Conservation (phyloP, 2,888 invertebrate genomes). For the Polydrusus cervinus region DNA sequence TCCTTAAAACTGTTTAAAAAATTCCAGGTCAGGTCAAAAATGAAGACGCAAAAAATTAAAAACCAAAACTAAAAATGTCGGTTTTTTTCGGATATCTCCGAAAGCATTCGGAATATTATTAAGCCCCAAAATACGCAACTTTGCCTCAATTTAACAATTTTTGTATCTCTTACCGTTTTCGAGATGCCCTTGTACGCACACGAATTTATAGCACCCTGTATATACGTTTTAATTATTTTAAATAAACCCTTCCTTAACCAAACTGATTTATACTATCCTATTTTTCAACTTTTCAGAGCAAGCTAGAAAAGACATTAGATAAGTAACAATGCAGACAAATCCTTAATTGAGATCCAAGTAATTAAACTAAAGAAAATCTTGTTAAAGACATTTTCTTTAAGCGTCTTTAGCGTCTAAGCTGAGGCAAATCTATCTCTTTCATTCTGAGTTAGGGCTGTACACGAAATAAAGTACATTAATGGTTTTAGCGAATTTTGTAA, state of each 20-base stretch:
- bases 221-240: too few relatives aligned
- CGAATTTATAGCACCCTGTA: too few relatives aligned
- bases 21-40: too few relatives aligned
- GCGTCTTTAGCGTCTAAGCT: slow-evolving; percentile 55
- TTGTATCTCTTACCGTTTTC: too few relatives aligned
- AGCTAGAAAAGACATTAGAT: slow-evolving; percentile 15
- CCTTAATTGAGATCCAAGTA: slow-evolving; percentile 43
- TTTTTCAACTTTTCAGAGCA: neutral
- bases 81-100: too few relatives aligned
- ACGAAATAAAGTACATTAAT: slow-evolving; percentile 63
- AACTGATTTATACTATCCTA: neutral
- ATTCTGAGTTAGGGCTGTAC: slow-evolving; percentile 61
- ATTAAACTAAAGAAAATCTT: slow-evolving; percentile 61
- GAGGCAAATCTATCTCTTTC: slow-evolving; percentile 64
- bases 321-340: slow-evolving; percentile 19
- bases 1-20: too few relatives aligned
- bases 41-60: too few relatives aligned
- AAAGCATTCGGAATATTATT: too few relatives aligned
- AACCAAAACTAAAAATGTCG: too few relatives aligned
- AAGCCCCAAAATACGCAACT: too few relatives aligned
- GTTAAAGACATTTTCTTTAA: slow-evolving; percentile 61
- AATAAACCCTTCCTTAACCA: neutral
- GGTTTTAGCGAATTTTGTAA: slow-evolving; percentile 61
- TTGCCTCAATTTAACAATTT: too few relatives aligned
- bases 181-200: too few relatives aligned